phyloP scores from a whole-genome alignment of 2,888 invertebrate species.

The Ommatoiulus sabulosus region DNA sequence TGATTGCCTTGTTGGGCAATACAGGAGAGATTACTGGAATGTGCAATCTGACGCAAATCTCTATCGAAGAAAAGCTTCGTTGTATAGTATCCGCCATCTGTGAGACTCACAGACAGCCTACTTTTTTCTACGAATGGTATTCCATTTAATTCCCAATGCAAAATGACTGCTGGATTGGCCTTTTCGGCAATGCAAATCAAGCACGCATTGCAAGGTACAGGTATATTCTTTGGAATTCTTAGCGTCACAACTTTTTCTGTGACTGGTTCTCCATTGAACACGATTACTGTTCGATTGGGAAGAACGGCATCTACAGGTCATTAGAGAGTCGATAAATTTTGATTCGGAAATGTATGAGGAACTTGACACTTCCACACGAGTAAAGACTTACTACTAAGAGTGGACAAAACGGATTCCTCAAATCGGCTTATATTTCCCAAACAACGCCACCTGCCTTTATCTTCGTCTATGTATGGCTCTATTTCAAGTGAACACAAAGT shows the following conservation, averaged over 20 bases:
- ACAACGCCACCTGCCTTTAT: background rate
- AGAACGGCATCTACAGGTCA: background rate
- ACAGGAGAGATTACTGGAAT: background rate
- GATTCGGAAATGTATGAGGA: too few relatives aligned
- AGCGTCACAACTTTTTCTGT: background rate
- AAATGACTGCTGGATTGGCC: background rate
- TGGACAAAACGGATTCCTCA: background rate
- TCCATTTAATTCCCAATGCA: background rate
- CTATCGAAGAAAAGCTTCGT: background rate
- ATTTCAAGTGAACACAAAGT: too few relatives aligned
- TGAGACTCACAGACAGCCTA: background rate
- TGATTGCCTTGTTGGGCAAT: background rate
- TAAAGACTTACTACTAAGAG: background rate
- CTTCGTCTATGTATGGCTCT: background rate
- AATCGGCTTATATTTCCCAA: background rate
- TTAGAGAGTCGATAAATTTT: too few relatives aligned
- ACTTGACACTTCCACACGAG: too few relatives aligned
- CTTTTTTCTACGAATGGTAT: background rate
- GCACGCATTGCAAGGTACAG: background rate
- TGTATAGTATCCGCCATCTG: background rate
- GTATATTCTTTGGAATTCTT: background rate
- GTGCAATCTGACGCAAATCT: background rate
- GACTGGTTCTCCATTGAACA: background rate
- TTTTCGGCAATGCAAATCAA: background rate
- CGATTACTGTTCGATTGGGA: background rate